These are phyloP conservation scores for Triplophysa yarkandensis DNA, from an alignment of 2,797 vertebrate genomes.

Conservation along the genomic window DNA sequence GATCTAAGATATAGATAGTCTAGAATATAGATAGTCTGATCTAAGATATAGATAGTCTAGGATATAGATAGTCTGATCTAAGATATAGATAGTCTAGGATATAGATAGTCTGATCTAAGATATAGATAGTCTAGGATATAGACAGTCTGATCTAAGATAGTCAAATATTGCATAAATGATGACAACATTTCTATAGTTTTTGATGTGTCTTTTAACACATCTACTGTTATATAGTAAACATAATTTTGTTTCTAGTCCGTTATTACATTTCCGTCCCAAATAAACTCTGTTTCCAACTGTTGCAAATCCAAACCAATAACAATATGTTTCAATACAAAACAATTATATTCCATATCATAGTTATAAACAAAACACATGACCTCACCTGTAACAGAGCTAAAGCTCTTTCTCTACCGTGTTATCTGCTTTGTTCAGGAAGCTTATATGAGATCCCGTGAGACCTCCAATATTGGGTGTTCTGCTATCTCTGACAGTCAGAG, in stretches of 20 bases:
- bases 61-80: no score
- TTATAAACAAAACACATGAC: background rate
- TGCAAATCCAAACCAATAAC: background rate
- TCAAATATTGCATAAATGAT: no score
- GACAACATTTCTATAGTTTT: no score
- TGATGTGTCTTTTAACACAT: no score
- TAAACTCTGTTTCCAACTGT: background rate
- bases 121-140: no score
- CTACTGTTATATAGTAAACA: background rate
- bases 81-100: no score
- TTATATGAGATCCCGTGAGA: background rate
- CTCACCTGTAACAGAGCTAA: background rate
- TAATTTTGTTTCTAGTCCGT: background rate
- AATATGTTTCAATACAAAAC: background rate
- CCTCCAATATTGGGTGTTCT: background rate
- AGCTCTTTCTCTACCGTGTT: background rate
- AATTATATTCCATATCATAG: background rate
- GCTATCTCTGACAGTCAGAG: constrained; percentile 12
- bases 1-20: no score
- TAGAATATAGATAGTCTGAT: no score
- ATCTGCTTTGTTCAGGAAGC: constrained; percentile 10
- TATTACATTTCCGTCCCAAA: background rate
- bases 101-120: no score
- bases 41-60: no score
- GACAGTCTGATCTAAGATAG: no score